These are phyloP conservation scores for Lysiphlebus fabarum DNA, from an alignment of 1,140 invertebrate genomes.

Conservation along the genomic window DNA sequence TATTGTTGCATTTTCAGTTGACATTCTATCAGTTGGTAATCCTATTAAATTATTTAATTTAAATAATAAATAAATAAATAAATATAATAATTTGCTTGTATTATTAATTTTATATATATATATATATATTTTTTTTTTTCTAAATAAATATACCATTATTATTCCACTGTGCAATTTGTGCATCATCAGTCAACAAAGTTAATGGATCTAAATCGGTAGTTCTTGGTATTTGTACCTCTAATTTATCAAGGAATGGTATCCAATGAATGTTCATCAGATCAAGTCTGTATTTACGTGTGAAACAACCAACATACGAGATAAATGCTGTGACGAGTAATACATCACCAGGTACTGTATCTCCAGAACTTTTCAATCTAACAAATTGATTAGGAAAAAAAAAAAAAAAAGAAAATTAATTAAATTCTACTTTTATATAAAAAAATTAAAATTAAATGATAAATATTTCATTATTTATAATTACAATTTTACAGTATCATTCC, in stretches of 20 bases:
- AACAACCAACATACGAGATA: slow-evolving; percentile 93
- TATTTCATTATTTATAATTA: slow-evolving; percentile 29
- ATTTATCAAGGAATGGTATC: slow-evolving; percentile 67
- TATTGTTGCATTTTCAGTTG: slow-evolving; percentile 91
- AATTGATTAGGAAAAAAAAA: slow-evolving; percentile 12
- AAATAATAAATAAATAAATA: no score
- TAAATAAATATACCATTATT: slow-evolving; percentile 67
- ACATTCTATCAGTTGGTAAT: slow-evolving; percentile 88
- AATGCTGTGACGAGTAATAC: slow-evolving; percentile 88
- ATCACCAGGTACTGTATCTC: slow-evolving; percentile 83
- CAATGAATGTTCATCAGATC: slow-evolving; percentile 80
- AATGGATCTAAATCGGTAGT: slow-evolving; percentile 78
- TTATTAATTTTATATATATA: no score
- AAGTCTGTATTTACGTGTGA: slow-evolving; percentile 78
- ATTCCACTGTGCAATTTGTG: slow-evolving; percentile 88
- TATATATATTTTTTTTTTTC: no score
- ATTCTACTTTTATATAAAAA: not conserved
- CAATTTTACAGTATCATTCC: slow-evolving; percentile 71
- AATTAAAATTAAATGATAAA: not conserved
- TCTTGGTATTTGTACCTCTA: slow-evolving; percentile 71
- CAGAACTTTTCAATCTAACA: slow-evolving; percentile 57
- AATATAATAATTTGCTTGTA: no score
- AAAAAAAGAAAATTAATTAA: not conserved
- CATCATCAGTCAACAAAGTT: slow-evolving; percentile 83
- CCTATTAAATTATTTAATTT: no score